phyloP scores from a whole-genome alignment of 2,113 vertebrate species.

The Tragelaphus scriptus region DNA sequence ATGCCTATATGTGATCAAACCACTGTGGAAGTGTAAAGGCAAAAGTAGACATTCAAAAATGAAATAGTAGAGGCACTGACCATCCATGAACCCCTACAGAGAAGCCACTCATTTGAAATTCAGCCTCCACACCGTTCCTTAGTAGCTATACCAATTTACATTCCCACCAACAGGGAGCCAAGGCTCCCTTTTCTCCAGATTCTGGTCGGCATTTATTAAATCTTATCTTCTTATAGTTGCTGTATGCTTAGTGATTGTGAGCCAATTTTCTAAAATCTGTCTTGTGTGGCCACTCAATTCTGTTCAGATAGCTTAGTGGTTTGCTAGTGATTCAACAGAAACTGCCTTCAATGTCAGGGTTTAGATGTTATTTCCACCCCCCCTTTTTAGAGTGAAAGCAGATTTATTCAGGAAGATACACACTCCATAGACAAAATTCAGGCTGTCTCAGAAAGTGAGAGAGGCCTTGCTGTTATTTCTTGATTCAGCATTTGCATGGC shows the following conservation, averaged over 20 bases:
- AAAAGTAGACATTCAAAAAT: background rate
- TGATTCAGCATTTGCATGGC: background rate
- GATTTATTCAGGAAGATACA: background rate
- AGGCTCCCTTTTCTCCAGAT: background rate
- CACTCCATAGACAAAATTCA: background rate
- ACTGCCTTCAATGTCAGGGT: background rate
- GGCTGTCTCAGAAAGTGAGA: background rate
- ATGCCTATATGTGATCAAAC: background rate
- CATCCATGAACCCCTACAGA: background rate
- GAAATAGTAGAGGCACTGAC: background rate
- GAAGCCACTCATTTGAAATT: background rate
- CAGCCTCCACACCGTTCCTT: background rate
- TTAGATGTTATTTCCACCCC: fast-evolving
- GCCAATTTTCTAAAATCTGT: background rate
- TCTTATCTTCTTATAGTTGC: background rate
- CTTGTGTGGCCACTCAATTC: background rate
- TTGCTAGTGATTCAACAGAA: background rate
- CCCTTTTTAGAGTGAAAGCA: background rate
- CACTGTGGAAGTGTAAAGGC: background rate
- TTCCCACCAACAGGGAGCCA: background rate
- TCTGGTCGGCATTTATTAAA: too few relatives aligned
- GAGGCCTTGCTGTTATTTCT: background rate
- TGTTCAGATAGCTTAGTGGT: background rate
- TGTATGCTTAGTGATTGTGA: background rate
- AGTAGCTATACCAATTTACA: background rate